Evolutionary conservation across 2,888 invertebrate genomes (phyloP).

Genomic region (Lycaena phlaeas): DNA sequence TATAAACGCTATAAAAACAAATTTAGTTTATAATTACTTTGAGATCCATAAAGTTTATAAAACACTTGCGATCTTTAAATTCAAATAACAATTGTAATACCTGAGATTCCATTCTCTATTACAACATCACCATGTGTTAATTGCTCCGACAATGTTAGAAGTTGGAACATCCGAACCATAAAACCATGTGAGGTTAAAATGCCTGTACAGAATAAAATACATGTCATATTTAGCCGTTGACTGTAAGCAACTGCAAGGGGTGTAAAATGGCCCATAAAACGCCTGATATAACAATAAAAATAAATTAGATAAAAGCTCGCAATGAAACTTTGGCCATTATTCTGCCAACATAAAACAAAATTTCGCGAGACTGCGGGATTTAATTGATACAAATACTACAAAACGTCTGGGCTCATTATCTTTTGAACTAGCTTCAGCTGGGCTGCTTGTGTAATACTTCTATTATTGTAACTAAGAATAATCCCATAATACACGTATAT

Average conservation of each 20-base stretch:
- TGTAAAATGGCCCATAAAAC: slow-evolving; percentile 57
- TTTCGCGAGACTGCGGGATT: slow-evolving; percentile 54
- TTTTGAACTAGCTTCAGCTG: slow-evolving; percentile 18
- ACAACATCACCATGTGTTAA: background rate
- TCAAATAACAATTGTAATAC: too few relatives aligned
- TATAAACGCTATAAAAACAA: too few relatives aligned
- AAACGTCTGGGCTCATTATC: slow-evolving; percentile 24
- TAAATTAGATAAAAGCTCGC: slow-evolving; percentile 67
- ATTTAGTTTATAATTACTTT: too few relatives aligned
- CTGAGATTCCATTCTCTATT: background rate
- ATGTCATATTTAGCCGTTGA: slow-evolving; percentile 24
- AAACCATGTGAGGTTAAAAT: background rate
- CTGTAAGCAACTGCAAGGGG: slow-evolving; percentile 40
- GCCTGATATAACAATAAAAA: slow-evolving; percentile 64
- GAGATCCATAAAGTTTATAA: too few relatives aligned
- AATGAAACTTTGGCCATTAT: slow-evolving; percentile 65
- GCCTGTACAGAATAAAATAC: slow-evolving; percentile 11
- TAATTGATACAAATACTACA: slow-evolving; percentile 57
- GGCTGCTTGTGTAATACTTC: slow-evolving; percentile 8
- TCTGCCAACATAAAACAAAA: slow-evolving; percentile 48
- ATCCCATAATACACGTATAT: background rate
- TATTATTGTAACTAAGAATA: slow-evolving; percentile 8
- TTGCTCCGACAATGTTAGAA: background rate
- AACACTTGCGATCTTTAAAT: too few relatives aligned
- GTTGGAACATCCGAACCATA: background rate